Base-by-base conservation (phyloP, 1,140 invertebrate species). In the Harpegnathos saltator region DNA sequence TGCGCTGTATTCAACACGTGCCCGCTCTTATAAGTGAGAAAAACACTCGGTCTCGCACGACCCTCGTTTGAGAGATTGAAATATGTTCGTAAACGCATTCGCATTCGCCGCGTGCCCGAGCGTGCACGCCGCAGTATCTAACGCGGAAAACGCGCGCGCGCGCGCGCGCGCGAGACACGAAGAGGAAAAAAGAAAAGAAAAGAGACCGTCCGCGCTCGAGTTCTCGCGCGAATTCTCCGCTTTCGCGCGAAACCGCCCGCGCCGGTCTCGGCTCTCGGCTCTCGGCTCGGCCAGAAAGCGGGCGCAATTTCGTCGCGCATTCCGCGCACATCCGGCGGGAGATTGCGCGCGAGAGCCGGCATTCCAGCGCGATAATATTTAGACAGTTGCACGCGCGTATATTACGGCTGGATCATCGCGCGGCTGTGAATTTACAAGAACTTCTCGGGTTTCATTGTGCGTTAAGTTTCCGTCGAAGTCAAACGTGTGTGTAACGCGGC, bases 1-100 rank as follows among this genome's bases (percentile, higher is more conserved):
- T 89, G 84, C 91, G 54, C 72, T 85, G 85, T 87, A 83, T 83
- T 82, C 50, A 50, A 75, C 82, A 58, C 73, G 19, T 33, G 44
- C 19, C 72, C 59, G 58, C 82, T 83, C 77, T 83, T 33, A 80
- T 44, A 80, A 80, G 61, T 24, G 29, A 50, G 54, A 52, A 44
- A 61, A 74, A 66, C 17, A 33, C 5, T 78, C 56, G 11, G n/a
- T n/a, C 7, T 78, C 44, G 12, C 12, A 24, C 19, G 29, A 44
- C 58, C 17, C 54, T 1, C 1, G 14, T 5, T n/a, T n/a, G n/a
- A n/a, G 48, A 15, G 54, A 68, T 69, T 44, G 44, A 19, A 44
- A 29, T 14, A 9, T n/a, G 5, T 38, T 66, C n/a, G n/a, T 52
- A 65, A 65, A 66, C 50, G 14, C 66, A 14, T 73, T 15, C 50